Conservation (phyloP, 1,140 invertebrate species). For the Aphaenogaster ashmeadi region DNA sequence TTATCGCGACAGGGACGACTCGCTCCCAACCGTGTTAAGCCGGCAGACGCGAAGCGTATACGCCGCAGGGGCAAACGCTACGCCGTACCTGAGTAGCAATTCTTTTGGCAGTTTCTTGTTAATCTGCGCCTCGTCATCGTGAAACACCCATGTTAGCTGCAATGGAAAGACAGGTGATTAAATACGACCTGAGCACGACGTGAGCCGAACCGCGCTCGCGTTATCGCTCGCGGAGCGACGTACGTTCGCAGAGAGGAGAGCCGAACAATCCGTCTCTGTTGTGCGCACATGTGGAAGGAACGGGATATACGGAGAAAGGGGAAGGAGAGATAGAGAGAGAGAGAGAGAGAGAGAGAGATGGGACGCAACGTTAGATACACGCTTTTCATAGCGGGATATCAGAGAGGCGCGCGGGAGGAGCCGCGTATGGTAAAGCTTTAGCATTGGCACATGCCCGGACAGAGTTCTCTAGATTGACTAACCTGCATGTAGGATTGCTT, state of each 20-base stretch:
- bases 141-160: constrained; percentile 88
- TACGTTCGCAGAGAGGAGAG: constrained; percentile 24
- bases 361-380: background rate
- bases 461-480: constrained; percentile 77
- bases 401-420: background rate
- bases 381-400: background rate
- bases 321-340: background rate
- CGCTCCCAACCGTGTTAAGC: constrained; percentile 17
- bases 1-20: background rate
- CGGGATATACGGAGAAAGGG: no score
- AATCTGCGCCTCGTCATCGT: constrained; percentile 95
- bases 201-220: constrained; percentile 5
- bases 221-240: constrained; percentile 29
- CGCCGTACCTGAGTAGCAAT: constrained; percentile 92
- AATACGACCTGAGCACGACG: constrained; percentile 5
- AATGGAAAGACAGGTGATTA: constrained; percentile 72
- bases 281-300: background rate
- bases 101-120: constrained; percentile 99
- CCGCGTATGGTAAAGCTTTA: constrained; percentile 41
- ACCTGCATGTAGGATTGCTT: constrained; percentile 87
- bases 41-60: background rate
- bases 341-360: background rate
- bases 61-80: background rate
- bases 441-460: constrained; percentile 46
- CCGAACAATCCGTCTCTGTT: constrained; percentile 12